Percentiles rank a stretch among this genome's conserved stretches.
phyloP scores from a whole-genome alignment of 2,888 invertebrate species.

The Leptura quadrifasciata region DNA sequence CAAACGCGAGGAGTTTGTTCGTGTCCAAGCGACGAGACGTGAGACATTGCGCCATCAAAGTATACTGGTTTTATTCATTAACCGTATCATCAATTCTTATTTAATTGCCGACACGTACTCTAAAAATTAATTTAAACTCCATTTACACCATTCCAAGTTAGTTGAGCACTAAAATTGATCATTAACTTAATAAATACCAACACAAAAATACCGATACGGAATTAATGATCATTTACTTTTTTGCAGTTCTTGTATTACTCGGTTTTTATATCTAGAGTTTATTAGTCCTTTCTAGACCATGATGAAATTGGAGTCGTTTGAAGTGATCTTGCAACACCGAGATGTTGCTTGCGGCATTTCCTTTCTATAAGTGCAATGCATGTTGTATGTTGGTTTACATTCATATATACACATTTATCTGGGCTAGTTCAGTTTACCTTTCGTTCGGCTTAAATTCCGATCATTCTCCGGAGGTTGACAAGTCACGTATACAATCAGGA shows the following conservation, averaged over 20 bases:
- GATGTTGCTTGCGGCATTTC: slow-evolving; percentile 33
- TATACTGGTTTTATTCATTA: neutral
- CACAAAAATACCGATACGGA: neutral
- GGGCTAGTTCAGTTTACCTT: too few species aligned
- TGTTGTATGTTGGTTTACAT: neutral
- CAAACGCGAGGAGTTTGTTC: too few species aligned
- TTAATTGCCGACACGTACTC: neutral
- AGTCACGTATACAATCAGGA: too few species aligned
- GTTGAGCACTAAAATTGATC: neutral
- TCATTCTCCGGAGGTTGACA: too few species aligned
- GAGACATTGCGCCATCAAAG: neutral
- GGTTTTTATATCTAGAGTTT: neutral
- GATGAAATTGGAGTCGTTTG: slow-evolving; percentile 31
- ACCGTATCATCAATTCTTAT: neutral
- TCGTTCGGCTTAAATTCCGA: too few species aligned
- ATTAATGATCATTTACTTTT: neutral
- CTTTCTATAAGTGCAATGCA: slow-evolving; percentile 34
- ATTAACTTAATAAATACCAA: neutral
- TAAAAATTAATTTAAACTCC: neutral
- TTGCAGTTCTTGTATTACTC: neutral
- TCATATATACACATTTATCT: slow-evolving; percentile 9
- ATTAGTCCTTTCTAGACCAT: slow-evolving; percentile 33
- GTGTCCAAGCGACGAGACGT: neutral
- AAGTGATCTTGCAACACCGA: slow-evolving; percentile 21
- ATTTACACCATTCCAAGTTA: neutral